Evolutionary conservation across 2,797 vertebrate species (phyloP).

Genomic region (Knipowitschia caucasica): DNA sequence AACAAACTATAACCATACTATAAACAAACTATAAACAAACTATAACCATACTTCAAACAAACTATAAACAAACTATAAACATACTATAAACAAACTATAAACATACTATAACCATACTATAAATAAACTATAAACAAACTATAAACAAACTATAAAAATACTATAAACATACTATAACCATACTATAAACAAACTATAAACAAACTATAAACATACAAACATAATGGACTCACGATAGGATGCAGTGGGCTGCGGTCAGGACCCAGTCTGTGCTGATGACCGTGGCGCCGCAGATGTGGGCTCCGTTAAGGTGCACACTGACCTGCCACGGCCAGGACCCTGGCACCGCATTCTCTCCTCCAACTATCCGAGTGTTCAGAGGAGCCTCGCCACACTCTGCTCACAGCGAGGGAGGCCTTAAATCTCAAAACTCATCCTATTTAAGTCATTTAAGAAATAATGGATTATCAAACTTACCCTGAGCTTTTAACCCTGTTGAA

Average conservation of each 20-base stretch:
- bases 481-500: slow-evolving; percentile 46
- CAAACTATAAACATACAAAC: neutral
- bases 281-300: slow-evolving; percentile 64
- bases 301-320: slow-evolving; percentile 8
- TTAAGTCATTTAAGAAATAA: neutral
- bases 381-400: slow-evolving; percentile 62
- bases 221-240: slow-evolving; percentile 33
- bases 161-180: too few species aligned
- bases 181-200: too few species aligned
- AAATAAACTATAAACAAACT: too few species aligned
- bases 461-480: slow-evolving; percentile 35
- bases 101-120: too few species aligned
- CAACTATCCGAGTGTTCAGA: slow-evolving; percentile 56
- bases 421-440: neutral
- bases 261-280: slow-evolving; percentile 66
- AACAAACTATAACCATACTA: too few species aligned
- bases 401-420: neutral
- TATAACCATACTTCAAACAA: too few species aligned
- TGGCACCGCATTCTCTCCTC: slow-evolving; percentile 37
- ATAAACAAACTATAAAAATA: too few species aligned
- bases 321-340: slow-evolving; percentile 72
- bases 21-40: too few species aligned
- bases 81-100: too few species aligned
- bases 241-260: slow-evolving; percentile 67
- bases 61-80: too few species aligned